phyloP scores from a whole-genome alignment of 2,888 invertebrate genomes.

The Drosophila maculinotata region DNA sequence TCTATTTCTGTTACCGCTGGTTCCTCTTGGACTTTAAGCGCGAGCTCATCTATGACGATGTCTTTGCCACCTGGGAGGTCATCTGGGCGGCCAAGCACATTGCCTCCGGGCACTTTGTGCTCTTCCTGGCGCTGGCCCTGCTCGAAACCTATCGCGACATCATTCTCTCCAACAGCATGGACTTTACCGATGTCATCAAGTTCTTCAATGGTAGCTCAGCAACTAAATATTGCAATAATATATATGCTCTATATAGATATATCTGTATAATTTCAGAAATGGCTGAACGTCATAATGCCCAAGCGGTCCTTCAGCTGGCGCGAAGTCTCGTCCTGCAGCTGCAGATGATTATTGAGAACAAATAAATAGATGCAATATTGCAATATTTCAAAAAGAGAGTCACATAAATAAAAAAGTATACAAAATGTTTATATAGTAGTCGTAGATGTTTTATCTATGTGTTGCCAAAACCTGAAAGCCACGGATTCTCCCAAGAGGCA shows the following conservation, averaged over 20 bases:
- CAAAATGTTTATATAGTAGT: constrained; percentile 10
- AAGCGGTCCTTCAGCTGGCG: constrained; percentile 92
- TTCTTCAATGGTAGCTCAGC: constrained; percentile 94
- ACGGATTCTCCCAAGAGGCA: constrained; percentile 39
- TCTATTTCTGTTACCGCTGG: constrained; percentile 99
- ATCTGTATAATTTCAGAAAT: constrained; percentile 89
- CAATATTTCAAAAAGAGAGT: background rate
- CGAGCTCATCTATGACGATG: constrained; percentile 96
- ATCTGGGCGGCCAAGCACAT: constrained; percentile 97
- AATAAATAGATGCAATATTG: constrained; percentile 88
- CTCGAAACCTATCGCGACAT: constrained; percentile 97
- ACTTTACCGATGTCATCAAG: constrained; percentile 98
- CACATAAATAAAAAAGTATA: background rate
- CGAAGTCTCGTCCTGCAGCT: constrained; percentile 94
- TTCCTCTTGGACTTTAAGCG: constrained; percentile 98
- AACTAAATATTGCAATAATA: background rate
- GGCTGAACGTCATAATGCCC: constrained; percentile 97
- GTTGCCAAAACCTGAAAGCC: constrained; percentile 33
- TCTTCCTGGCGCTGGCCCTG: constrained; percentile 96
- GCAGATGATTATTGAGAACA: constrained; percentile 96
- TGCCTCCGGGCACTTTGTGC: constrained; percentile 94
- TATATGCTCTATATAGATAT: background rate
- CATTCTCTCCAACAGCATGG: constrained; percentile 97
- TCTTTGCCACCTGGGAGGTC: constrained; percentile 97
- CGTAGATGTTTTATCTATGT: constrained; percentile 27